These are phyloP conservation scores for Drosophila ogumai DNA, from an alignment of 1,140 invertebrate genomes.

Conservation along the genomic window DNA sequence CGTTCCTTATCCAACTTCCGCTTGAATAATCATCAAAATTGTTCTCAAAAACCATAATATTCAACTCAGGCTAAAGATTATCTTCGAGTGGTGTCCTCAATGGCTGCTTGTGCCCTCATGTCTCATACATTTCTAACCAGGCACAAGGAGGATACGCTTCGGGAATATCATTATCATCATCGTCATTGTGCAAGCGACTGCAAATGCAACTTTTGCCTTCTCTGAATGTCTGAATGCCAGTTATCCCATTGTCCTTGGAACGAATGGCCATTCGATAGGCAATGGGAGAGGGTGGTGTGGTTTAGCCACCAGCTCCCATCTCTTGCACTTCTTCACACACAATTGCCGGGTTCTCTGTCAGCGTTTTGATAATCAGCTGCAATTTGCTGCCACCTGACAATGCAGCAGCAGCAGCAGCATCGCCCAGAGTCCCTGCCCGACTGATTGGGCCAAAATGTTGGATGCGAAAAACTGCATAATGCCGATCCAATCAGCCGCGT, in stretches of 20 bases:
- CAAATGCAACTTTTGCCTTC: not conserved
- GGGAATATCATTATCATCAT: conserved; percentile 2
- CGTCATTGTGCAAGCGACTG: not conserved
- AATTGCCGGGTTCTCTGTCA: conserved; percentile 20
- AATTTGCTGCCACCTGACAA: conserved; percentile 45
- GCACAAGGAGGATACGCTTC: not conserved
- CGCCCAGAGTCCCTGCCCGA: not conserved
- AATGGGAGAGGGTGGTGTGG: not conserved
- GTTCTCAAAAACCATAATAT: not conserved
- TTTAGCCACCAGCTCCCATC: not conserved
- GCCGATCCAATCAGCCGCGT: conserved; percentile 37
- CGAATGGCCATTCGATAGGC: not conserved
- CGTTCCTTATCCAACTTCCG: not conserved
- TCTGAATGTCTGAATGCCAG: not conserved
- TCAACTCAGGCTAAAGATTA: not conserved
- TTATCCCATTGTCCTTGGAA: conserved; percentile 11
- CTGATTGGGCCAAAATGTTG: conserved; percentile 45
- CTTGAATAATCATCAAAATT: not conserved
- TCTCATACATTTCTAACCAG: not conserved
- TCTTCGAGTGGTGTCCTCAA: not conserved
- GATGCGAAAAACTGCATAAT: conserved; percentile 41
- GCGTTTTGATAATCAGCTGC: conserved; percentile 36
- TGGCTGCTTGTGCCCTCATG: not conserved
- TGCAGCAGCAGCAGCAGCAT: not conserved
- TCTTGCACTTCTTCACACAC: not conserved